Conservation (phyloP, 2,888 invertebrate genomes). For the Eupithecia pulchellata region DNA sequence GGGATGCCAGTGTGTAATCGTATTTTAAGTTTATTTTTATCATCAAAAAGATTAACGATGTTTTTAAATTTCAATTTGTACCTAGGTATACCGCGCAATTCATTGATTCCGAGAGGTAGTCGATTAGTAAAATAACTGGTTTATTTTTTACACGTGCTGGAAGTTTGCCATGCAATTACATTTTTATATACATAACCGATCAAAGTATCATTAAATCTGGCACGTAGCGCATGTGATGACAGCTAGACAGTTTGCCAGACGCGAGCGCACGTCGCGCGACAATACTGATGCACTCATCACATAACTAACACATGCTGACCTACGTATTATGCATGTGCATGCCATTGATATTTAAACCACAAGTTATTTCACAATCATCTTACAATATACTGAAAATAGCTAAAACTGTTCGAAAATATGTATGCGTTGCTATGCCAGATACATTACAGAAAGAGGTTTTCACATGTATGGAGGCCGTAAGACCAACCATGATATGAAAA, state of each 20-base stretch:
- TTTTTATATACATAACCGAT: conserved; percentile 28
- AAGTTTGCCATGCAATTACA: conserved; percentile 33
- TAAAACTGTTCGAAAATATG: no score
- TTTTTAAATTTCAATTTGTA: conserved; percentile 22
- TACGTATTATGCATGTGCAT: not conserved
- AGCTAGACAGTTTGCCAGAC: conserved; percentile 29
- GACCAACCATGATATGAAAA: not conserved
- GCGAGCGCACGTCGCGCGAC: conserved; percentile 29
- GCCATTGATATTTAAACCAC: not conserved
- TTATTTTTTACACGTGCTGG: conserved; percentile 30
- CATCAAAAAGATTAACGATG: conserved; percentile 21
- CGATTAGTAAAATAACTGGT: conserved; percentile 16
- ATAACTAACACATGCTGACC: not conserved
- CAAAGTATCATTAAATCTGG: conserved; percentile 26
- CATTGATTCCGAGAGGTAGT: conserved; percentile 15
- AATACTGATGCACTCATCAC: conserved; percentile 25
- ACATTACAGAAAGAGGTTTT: not conserved
- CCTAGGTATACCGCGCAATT: conserved; percentile 8
- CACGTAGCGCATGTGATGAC: conserved; percentile 32
- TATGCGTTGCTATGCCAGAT: not conserved
- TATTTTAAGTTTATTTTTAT: conserved; percentile 17
- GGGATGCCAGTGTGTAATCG: not conserved
- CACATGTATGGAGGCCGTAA: not conserved
- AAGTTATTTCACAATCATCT: not conserved
- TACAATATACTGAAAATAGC: no score